A percentile compares a stretch with the other conserved stretches of the same genome.
These are phyloP conservation scores for Sebastes cheni DNA, from an alignment of 2,797 vertebrate genomes.

Conservation along the genomic window DNA sequence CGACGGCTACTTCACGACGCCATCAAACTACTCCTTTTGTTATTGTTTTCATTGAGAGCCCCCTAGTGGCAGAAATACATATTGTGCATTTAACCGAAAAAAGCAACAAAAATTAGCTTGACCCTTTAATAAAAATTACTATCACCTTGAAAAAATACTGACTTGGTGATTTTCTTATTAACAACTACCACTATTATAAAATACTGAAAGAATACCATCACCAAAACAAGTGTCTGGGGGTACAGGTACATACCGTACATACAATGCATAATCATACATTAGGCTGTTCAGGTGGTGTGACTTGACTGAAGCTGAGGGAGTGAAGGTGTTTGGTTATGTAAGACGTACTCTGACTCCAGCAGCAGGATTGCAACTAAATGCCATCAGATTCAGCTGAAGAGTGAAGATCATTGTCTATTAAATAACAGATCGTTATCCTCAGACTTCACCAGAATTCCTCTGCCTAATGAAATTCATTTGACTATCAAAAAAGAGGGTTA, in stretches of 20 bases:
- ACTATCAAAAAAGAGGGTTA: background rate
- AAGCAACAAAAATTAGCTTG: background rate
- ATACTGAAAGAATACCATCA: background rate
- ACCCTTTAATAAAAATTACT: background rate
- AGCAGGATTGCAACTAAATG: background rate
- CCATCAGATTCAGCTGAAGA: background rate
- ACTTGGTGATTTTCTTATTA: background rate
- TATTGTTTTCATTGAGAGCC: no score
- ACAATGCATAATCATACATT: background rate
- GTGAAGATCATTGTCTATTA: background rate
- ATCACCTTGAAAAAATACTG: background rate
- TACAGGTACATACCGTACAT: background rate
- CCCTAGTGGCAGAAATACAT: no score
- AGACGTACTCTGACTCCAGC: background rate
- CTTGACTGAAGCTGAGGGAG: background rate
- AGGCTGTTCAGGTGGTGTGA: background rate
- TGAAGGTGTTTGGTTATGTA: background rate
- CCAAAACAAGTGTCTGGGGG: no score
- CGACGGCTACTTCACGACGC: no score
- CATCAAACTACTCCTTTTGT: no score
- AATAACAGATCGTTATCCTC: background rate
- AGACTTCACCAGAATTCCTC: background rate
- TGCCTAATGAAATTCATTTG: background rate
- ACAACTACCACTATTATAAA: background rate
- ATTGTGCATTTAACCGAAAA: no score